These are phyloP conservation scores for Anhinga rufa DNA, from an alignment of 2,113 vertebrate species.

Conservation along the genomic window DNA sequence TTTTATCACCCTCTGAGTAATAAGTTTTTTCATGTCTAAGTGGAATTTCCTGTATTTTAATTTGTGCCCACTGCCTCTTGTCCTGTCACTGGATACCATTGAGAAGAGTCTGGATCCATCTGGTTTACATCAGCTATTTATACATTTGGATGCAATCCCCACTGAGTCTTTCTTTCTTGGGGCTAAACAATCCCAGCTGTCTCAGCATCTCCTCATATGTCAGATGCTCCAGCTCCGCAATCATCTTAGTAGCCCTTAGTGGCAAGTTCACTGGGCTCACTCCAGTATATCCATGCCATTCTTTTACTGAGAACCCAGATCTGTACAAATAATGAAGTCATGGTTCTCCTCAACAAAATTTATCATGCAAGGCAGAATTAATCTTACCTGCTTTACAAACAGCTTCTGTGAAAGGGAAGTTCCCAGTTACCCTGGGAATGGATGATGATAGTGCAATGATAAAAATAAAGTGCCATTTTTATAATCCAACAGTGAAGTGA, in stretches of 20 bases:
- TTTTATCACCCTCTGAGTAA: not conserved
- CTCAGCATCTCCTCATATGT: not conserved
- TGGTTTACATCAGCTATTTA: not conserved
- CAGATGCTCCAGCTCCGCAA: not conserved
- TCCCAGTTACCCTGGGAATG: not conserved
- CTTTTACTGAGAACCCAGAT: not conserved
- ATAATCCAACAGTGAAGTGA: not conserved
- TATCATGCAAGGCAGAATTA: not conserved
- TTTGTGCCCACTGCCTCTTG: not conserved
- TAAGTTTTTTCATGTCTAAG: not conserved
- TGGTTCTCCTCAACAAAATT: not conserved
- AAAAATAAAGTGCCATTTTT: not conserved
- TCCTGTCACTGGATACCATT: not conserved
- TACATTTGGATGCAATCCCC: not conserved
- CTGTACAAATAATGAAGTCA: not conserved
- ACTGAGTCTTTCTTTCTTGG: not conserved
- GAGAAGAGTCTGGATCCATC: not conserved
- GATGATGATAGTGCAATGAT: not conserved
- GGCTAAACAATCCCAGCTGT: not conserved
- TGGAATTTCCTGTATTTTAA: not conserved
- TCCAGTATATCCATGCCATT: not conserved
- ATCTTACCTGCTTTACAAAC: not conserved
- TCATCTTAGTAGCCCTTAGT: not conserved
- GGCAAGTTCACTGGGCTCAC: not conserved
- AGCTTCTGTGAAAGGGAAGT: not conserved